Conservation (phyloP, 2,888 invertebrate genomes). For the Tortrix viridana region DNA sequence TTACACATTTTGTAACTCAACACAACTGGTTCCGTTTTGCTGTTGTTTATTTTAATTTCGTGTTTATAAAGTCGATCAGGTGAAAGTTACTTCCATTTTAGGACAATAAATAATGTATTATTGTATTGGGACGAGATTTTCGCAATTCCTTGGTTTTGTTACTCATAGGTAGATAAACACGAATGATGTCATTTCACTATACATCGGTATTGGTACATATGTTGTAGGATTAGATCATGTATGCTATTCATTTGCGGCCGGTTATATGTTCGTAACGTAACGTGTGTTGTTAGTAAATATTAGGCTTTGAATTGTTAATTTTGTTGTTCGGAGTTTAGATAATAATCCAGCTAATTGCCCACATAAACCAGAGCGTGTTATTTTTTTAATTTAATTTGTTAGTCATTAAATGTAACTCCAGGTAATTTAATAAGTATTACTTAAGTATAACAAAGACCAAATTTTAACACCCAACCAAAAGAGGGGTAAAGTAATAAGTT, state of each 20-base stretch:
- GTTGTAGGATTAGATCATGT: constrained; percentile 35
- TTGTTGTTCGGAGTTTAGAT: too few relatives aligned
- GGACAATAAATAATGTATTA: constrained; percentile 14
- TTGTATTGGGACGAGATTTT: constrained; percentile 15
- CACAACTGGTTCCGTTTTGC: constrained; percentile 43
- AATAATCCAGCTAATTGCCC: too few relatives aligned
- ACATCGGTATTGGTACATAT: constrained; percentile 19
- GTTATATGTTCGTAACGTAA: not conserved
- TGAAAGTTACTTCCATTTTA: constrained; percentile 32
- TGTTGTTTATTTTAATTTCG: constrained; percentile 33
- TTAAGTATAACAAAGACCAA: too few relatives aligned
- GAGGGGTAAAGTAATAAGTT: too few relatives aligned
- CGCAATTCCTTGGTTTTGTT: constrained; percentile 20
- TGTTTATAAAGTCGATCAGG: constrained; percentile 40
- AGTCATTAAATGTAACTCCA: too few relatives aligned
- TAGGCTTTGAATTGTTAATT: too few relatives aligned
- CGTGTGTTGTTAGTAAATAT: not conserved
- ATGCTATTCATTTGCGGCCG: constrained; percentile 6
- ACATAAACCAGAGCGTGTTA: too few relatives aligned
- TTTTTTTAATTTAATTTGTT: too few relatives aligned
- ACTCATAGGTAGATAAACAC: constrained; percentile 18
- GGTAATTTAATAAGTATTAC: too few relatives aligned
- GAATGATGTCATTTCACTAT: constrained; percentile 36
- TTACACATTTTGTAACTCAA: constrained; percentile 45
- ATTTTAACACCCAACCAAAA: too few relatives aligned